A percentile compares a stretch with the other conserved stretches of the same genome.
phyloP scores from a whole-genome alignment of 2,888 invertebrate genomes.

The Habrosyne pyritoides region DNA sequence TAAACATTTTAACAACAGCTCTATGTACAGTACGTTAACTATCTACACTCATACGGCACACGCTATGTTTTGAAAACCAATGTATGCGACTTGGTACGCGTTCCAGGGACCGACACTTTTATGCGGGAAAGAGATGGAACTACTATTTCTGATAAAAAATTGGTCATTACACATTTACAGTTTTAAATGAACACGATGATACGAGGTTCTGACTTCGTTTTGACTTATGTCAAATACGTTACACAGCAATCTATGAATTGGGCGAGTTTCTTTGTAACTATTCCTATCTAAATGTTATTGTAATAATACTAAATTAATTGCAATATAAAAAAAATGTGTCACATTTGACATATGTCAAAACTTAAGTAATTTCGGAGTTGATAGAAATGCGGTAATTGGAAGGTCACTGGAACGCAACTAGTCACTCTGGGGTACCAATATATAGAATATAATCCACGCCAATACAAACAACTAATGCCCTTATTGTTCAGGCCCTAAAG shows the following conservation, averaged over 20 bases:
- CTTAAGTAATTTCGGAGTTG: not conserved
- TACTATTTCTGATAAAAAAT: no score
- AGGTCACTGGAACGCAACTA: not conserved
- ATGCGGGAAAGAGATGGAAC: no score
- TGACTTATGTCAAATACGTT: no score
- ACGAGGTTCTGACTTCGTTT: no score
- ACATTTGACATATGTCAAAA: not conserved
- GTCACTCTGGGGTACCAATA: not conserved
- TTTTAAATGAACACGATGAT: no score
- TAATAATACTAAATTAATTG: no score
- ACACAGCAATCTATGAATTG: no score
- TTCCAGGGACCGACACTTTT: not conserved
- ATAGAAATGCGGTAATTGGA: not conserved
- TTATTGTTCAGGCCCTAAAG: not conserved
- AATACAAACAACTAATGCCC: not conserved
- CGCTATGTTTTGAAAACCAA: constrained; percentile 12
- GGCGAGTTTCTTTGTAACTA: no score
- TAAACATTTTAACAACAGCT: constrained; percentile 81
- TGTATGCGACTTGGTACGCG: not conserved
- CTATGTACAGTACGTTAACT: constrained; percentile 73
- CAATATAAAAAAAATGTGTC: no score
- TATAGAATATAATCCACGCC: not conserved
- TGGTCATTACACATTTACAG: no score
- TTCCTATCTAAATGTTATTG: no score
- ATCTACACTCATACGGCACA: constrained; percentile 68